A percentile compares a stretch with the other conserved stretches of the same genome.
These are phyloP conservation scores for Chaenodraco wilsoni DNA, from an alignment of 2,797 vertebrate species.

Conservation along the genomic window DNA sequence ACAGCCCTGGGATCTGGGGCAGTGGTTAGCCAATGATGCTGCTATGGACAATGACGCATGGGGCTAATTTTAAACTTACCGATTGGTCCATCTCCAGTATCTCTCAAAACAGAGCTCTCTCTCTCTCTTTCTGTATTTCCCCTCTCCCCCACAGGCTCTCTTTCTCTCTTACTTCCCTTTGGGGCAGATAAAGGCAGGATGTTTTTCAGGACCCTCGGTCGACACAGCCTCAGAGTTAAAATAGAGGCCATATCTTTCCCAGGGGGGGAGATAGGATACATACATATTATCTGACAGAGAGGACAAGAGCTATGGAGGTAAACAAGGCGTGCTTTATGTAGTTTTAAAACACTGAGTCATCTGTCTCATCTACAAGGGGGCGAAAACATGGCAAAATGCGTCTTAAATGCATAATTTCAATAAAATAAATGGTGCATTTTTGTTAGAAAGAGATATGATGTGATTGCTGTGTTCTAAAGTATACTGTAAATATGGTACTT, in stretches of 20 bases:
- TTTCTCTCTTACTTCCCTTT: constrained; percentile 16
- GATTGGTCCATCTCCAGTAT: constrained; percentile 56
- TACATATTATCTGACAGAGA: constrained; percentile 56
- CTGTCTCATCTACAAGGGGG: constrained; percentile 21
- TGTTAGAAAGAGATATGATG: not conserved
- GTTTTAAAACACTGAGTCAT: constrained; percentile 40
- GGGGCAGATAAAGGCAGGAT: constrained; percentile 51
- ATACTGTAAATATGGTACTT: constrained; percentile 9
- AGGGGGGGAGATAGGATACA: constrained; percentile 36
- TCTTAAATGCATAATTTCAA: constrained; percentile 15
- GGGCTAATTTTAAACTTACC: constrained; percentile 68
- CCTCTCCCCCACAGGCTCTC: not conserved
- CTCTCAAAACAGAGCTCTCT: constrained; percentile 31
- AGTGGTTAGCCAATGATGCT: constrained; percentile 31
- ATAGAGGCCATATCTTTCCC: constrained; percentile 58
- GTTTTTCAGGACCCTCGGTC: constrained; percentile 52
- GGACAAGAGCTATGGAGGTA: constrained; percentile 55
- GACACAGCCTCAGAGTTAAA: constrained; percentile 53
- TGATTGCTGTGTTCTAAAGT: not conserved
- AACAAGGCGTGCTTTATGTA: constrained; percentile 53
- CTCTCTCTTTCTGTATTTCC: not conserved
- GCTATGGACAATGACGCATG: constrained; percentile 52
- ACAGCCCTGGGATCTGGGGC: constrained; percentile 42
- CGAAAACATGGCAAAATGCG: constrained; percentile 10
- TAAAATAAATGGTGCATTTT: not conserved